phyloP scores from a whole-genome alignment of 2,888 invertebrate genomes.

The Ormyrus labotus region DNA sequence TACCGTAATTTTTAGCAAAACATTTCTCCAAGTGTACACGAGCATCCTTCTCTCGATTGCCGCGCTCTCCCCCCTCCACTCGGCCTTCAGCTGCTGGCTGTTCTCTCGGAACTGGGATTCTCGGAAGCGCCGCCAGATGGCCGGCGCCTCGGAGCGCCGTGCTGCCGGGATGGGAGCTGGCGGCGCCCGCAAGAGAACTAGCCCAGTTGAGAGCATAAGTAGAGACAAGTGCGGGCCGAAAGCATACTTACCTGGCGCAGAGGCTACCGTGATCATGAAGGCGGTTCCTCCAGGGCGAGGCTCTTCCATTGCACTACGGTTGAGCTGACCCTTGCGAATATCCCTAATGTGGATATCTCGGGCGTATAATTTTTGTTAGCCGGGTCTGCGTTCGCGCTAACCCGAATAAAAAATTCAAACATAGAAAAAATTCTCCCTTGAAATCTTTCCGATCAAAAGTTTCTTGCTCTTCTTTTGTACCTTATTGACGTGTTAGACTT shows the following conservation, averaged over 20 bases:
- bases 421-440: neutral
- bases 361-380: constrained; percentile 74
- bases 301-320: constrained; percentile 79
- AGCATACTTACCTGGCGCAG: constrained; percentile 79
- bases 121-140: constrained; percentile 6
- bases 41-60: too few relatives aligned
- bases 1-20: too few relatives aligned
- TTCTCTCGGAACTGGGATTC: too few relatives aligned
- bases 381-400: constrained; percentile 74
- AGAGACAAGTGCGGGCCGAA: constrained; percentile 54
- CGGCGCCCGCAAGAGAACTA: constrained; percentile 11
- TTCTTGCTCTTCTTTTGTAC: too few relatives aligned
- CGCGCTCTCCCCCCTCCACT: too few relatives aligned
- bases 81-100: too few relatives aligned
- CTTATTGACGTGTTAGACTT: too few relatives aligned
- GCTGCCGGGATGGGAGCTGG: neutral
- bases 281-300: constrained; percentile 76
- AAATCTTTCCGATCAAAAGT: too few relatives aligned
- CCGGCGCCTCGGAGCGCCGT: neutral
- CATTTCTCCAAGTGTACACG: too few relatives aligned
- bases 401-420: constrained; percentile 64
- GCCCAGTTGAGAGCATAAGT: neutral
- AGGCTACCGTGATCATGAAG: constrained; percentile 78
- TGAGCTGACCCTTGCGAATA: constrained; percentile 79
- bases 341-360: constrained; percentile 78